Evolutionary conservation across 2,797 vertebrate genomes (phyloP).

Genomic region (Synaphobranchus kaupii): DNA sequence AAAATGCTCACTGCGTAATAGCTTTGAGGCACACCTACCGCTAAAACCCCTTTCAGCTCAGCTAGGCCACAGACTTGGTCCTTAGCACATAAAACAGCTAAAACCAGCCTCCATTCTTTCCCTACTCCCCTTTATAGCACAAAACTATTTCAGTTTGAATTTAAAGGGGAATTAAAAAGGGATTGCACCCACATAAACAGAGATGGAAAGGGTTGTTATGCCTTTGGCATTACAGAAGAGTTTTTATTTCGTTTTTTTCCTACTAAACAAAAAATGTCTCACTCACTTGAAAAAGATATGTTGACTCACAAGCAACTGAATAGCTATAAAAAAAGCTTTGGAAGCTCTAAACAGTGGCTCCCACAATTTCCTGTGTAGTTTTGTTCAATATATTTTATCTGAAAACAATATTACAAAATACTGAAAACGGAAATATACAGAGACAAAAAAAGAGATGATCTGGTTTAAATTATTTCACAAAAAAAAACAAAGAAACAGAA

Average conservation of each 20-base stretch:
- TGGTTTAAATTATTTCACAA: too few relatives aligned
- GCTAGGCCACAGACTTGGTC: neutral
- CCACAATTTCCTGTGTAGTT: neutral
- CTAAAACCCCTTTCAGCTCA: neutral
- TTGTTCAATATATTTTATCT: neutral
- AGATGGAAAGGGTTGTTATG: neutral
- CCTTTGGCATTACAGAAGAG: neutral
- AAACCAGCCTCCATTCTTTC: neutral
- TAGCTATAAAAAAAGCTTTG: neutral
- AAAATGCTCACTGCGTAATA: neutral
- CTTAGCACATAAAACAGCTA: neutral
- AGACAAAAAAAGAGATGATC: too few relatives aligned
- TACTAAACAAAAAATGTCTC: neutral
- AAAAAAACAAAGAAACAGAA: neutral
- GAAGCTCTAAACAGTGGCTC: neutral
- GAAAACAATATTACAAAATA: neutral
- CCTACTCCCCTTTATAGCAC: neutral
- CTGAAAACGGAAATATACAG: neutral
- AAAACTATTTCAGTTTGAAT: slow-evolving; percentile 10
- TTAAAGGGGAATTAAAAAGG: neutral
- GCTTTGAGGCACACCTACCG: neutral
- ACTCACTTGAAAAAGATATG: neutral
- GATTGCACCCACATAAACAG: neutral
- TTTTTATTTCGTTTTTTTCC: neutral
- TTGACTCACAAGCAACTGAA: neutral